Base-by-base conservation (phyloP, 1,140 invertebrate genomes). In the Aphelinus atriplicis region DNA sequence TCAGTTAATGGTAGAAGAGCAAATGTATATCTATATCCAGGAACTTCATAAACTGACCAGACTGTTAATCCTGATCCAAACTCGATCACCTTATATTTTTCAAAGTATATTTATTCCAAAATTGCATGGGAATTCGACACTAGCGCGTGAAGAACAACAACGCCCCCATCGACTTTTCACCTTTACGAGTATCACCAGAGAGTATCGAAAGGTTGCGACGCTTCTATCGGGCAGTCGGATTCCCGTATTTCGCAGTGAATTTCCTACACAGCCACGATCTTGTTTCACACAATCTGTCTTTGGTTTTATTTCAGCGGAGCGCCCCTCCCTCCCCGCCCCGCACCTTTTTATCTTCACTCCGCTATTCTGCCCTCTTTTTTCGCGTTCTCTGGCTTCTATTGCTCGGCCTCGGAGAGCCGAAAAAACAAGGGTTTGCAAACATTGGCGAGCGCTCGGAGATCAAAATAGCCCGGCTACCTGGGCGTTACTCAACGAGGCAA, bases 341-440 rank as follows among this genome's bases (percentile, higher is more conserved):
- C 58, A 48, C 69, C 60, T 71, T 71, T 71, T 71, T 71, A 71
- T 63, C 69, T 71, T 61, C 62, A 68, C 71, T 66, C 62, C 62
- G 65, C 63, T 63, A 65, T 77, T 73, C 53, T 71, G 64, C 53
- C 64, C 63, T 64, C 50, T 50, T 69, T 70, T 71, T 62, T 72
- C 42, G 66, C 56, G 73, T 70, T 73, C 56, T 69, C 69, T 58
- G 61, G 0, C 60, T 76, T 26, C 77, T 68, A 61, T 45, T 45
- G 64, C 64, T 66, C 45, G 69, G 7, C 69, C 75, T 71, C 73
- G 75, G 77, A 78, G 73, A 73, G 55, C 78, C 67, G 62, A 73
- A 75, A 79, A 26, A 70, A 72, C 74, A 69, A 69, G 53, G 72
- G 67, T 26, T 26, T 26, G 26, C 72, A 78, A 79, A 79, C 75